phyloP scores from a whole-genome alignment of 2,113 vertebrate species.

The Gallinago jamesoni region DNA sequence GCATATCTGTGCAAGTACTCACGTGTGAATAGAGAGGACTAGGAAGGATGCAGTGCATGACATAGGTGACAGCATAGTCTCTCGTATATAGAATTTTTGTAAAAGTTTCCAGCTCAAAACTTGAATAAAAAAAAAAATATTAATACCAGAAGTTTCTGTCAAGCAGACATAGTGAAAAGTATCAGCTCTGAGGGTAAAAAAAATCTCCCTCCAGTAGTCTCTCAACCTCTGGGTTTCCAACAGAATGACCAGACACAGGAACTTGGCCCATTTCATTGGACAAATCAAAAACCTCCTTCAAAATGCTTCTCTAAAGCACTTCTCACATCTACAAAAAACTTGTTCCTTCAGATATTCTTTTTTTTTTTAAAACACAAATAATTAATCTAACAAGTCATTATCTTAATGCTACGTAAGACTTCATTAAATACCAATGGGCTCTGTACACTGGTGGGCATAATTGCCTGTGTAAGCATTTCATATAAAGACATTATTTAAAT shows the following conservation, averaged over 20 bases:
- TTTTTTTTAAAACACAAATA: not conserved
- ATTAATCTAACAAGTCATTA: not conserved
- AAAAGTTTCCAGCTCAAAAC: not conserved
- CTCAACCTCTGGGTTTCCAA: not conserved
- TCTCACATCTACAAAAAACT: not conserved
- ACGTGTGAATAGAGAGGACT: not conserved
- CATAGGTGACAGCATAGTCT: not conserved
- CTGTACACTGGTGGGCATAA: too few species aligned
- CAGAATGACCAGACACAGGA: not conserved
- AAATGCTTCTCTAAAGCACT: not conserved
- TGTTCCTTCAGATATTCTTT: not conserved
- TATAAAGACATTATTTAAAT: not conserved
- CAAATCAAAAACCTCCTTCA: not conserved
- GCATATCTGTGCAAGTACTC: not conserved
- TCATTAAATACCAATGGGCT: not conserved
- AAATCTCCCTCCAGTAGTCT: not conserved
- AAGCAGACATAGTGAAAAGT: not conserved
- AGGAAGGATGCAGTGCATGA: not conserved
- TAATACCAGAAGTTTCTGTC: not conserved
- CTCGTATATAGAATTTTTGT: not conserved
- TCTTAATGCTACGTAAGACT: not conserved
- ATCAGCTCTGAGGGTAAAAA: not conserved
- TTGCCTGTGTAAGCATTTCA: not conserved
- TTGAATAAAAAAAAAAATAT: not conserved
- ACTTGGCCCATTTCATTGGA: not conserved